Percentiles rank a stretch among this genome's conserved stretches.
phyloP scores from a whole-genome alignment of 2,888 invertebrate species.

The Oligia strigilis region DNA sequence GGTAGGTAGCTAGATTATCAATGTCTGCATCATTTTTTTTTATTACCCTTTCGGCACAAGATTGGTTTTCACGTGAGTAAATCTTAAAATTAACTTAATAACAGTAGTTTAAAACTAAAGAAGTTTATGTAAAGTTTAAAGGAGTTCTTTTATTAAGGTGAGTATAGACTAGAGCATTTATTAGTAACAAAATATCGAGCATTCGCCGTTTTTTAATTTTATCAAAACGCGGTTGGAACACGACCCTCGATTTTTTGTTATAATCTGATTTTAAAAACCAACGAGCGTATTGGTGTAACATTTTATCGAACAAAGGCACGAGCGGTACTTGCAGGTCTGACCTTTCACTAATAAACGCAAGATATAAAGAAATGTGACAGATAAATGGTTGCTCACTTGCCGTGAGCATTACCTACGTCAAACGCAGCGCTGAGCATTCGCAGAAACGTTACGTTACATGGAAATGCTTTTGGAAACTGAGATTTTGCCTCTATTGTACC shows the following conservation, averaged over 20 bases:
- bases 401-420: neutral
- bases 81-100: neutral
- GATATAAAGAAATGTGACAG: neutral
- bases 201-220: neutral
- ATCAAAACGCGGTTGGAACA: neutral
- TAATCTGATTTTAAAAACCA: neutral
- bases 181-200: neutral
- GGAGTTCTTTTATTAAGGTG: neutral
- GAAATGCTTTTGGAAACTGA: no score
- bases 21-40: neutral
- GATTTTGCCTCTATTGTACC: no score
- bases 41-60: neutral
- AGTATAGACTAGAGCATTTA: neutral
- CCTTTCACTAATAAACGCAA: neutral
- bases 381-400: neutral
- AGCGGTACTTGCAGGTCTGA: neutral
- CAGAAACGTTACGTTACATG: no score
- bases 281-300: neutral
- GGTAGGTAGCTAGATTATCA: neutral
- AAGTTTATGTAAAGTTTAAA: neutral
- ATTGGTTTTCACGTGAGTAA: neutral
- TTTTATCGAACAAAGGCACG: neutral
- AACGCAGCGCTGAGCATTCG: neutral
- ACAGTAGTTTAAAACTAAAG: neutral
- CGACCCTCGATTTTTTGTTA: neutral